These are phyloP conservation scores for Sturnira hondurensis DNA, from an alignment of 2,113 vertebrate species.

Conservation along the genomic window DNA sequence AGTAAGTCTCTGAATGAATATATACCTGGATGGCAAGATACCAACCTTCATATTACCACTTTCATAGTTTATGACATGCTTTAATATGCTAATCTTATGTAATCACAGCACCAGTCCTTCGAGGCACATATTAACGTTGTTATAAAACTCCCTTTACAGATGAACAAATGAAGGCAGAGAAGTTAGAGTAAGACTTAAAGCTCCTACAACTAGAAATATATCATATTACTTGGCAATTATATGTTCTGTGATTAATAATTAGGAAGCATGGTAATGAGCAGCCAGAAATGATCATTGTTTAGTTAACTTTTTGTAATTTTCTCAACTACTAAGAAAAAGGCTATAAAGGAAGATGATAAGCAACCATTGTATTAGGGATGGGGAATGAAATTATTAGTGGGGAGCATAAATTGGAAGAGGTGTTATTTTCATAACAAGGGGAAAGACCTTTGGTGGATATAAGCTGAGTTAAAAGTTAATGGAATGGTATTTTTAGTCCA, in stretches of 20 bases:
- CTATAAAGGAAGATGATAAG: not conserved
- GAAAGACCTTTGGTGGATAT: slow-evolving; percentile 9
- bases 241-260: not conserved
- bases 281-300: not conserved
- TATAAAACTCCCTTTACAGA: slow-evolving; percentile 38
- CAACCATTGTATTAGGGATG: not conserved
- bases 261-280: not conserved
- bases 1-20: slow-evolving; percentile 54
- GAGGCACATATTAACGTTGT: slow-evolving; percentile 8
- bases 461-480: slow-evolving; percentile 33
- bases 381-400: slow-evolving; percentile 7
- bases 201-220: not conserved
- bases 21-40: slow-evolving; percentile 22
- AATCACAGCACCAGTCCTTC: not conserved
- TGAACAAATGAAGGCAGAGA: slow-evolving; percentile 7
- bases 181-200: not conserved
- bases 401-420: slow-evolving; percentile 19
- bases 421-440: slow-evolving; percentile 13
- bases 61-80: slow-evolving; percentile 40
- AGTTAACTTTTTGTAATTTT: slow-evolving; percentile 14
- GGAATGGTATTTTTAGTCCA: not conserved
- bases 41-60: not conserved
- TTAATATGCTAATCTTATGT: slow-evolving; percentile 59
- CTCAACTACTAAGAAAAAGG: not conserved
- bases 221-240: not conserved